phyloP scores from a whole-genome alignment of 1,140 invertebrate species.

The Bombus waltoni region DNA sequence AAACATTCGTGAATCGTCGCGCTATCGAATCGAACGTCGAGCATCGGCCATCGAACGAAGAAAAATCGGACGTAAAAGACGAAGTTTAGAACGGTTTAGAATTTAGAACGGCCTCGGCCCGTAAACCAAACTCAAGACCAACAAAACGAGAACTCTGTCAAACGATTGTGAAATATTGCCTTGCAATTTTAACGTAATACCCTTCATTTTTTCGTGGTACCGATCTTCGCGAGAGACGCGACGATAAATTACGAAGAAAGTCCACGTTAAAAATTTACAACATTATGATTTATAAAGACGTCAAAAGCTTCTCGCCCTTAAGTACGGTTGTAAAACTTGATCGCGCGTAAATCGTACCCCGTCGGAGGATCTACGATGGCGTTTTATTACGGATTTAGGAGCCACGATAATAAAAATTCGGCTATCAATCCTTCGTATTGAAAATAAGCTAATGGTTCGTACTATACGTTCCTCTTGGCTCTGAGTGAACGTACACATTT shows the following conservation, averaged over 20 bases:
- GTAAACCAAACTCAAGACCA: background rate
- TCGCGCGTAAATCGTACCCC: background rate
- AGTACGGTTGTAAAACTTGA: slow-evolving; percentile 11
- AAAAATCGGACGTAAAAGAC: too few relatives aligned
- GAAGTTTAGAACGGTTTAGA: background rate
- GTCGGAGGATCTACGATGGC: background rate
- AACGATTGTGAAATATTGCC: slow-evolving; percentile 11
- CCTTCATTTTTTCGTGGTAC: background rate
- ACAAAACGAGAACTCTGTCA: background rate
- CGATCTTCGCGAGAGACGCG: background rate
- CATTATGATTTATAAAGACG: background rate
- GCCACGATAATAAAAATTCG: background rate
- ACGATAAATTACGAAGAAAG: slow-evolving; percentile 1
- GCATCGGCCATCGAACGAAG: too few relatives aligned
- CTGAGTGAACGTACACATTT: background rate
- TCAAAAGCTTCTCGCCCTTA: background rate
- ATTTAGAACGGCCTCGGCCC: background rate
- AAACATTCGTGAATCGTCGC: background rate
- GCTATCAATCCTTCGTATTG: background rate
- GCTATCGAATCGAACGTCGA: too few relatives aligned
- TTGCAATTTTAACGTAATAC: background rate
- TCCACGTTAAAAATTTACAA: background rate
- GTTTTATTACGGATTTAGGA: background rate
- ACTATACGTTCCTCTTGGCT: too few relatives aligned
- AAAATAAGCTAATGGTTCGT: background rate